Conservation (phyloP, 2,888 invertebrate species). For the Protophormia terraenovae region DNA sequence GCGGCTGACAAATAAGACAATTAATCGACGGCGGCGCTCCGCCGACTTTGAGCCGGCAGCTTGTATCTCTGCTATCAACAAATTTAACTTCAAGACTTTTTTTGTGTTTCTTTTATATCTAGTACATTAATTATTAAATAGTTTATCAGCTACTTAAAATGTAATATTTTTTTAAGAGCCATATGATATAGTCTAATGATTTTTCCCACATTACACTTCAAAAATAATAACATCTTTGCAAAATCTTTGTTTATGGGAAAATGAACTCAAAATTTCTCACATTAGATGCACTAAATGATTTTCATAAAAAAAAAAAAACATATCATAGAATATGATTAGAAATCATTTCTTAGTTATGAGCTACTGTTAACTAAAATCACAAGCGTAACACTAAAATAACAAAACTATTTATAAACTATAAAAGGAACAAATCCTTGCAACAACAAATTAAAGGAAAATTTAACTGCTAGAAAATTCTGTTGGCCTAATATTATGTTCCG, state of each 20-base stretch:
- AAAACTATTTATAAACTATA: neutral
- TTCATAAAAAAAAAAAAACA: too few relatives aligned
- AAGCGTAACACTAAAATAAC: neutral
- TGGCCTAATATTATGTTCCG: too few relatives aligned
- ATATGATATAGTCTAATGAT: conserved; percentile 11
- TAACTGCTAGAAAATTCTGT: too few relatives aligned
- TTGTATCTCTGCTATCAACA: too few relatives aligned
- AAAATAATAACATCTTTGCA: neutral
- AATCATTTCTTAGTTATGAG: neutral
- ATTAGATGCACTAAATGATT: neutral
- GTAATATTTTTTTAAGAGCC: neutral
- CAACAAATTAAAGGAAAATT: neutral
- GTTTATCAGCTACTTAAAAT: neutral
- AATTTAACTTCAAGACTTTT: too few relatives aligned
- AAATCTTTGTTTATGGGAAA: neutral
- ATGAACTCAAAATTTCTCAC: neutral
- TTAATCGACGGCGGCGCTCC: too few relatives aligned
- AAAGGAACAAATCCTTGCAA: neutral
- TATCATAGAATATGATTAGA: neutral
- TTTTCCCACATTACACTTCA: neutral
- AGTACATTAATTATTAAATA: neutral
- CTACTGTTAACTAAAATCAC: neutral
- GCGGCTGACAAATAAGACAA: too few relatives aligned
- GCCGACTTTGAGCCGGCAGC: too few relatives aligned
- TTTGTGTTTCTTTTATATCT: too few relatives aligned